phyloP scores from a whole-genome alignment of 2,888 invertebrate species.

The Drosophila buzzatii region DNA sequence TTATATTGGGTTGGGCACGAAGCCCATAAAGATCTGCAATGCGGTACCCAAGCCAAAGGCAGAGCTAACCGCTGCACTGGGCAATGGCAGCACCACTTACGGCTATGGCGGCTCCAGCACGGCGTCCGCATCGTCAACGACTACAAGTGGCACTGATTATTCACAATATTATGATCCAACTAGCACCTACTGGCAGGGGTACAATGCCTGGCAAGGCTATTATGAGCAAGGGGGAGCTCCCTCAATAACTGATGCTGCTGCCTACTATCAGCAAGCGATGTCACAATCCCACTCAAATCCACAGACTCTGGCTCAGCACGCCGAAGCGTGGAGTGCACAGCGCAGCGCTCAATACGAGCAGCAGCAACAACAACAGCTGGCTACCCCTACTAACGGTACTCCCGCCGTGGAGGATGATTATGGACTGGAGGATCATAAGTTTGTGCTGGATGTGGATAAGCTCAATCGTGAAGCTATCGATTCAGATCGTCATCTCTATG shows the following conservation, averaged over 20 bases:
- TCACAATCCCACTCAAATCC: constrained; percentile 83
- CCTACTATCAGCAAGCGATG: constrained; percentile 85
- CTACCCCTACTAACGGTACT: constrained; percentile 79
- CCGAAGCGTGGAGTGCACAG: constrained; percentile 86
- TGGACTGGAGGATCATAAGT: constrained; percentile 93
- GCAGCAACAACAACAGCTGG: constrained; percentile 67
- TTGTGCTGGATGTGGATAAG: constrained; percentile 90
- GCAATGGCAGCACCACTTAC: constrained; percentile 82
- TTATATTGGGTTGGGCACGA: constrained; percentile 93
- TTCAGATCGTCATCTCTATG: constrained; percentile 92
- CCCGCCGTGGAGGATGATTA: constrained; percentile 88
- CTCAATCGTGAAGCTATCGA: constrained; percentile 91
- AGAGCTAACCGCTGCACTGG: constrained; percentile 79
- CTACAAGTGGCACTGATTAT: constrained; percentile 86
- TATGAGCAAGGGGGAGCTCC: constrained; percentile 86
- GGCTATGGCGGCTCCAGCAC: constrained; percentile 66
- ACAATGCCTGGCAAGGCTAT: constrained; percentile 92
- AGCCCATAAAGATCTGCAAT: constrained; percentile 95
- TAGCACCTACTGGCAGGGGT: constrained; percentile 94
- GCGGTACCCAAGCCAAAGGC: constrained; percentile 95
- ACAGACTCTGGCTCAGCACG: constrained; percentile 84
- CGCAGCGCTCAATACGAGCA: constrained; percentile 85
- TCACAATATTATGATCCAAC: constrained; percentile 92
- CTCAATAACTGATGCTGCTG: constrained; percentile 75
- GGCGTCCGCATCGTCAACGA: constrained; percentile 61